Percentiles rank a stretch among this genome's conserved stretches.
These are phyloP conservation scores for Megamerina dolium DNA, from an alignment of 2,888 invertebrate genomes.

Conservation along the genomic window DNA sequence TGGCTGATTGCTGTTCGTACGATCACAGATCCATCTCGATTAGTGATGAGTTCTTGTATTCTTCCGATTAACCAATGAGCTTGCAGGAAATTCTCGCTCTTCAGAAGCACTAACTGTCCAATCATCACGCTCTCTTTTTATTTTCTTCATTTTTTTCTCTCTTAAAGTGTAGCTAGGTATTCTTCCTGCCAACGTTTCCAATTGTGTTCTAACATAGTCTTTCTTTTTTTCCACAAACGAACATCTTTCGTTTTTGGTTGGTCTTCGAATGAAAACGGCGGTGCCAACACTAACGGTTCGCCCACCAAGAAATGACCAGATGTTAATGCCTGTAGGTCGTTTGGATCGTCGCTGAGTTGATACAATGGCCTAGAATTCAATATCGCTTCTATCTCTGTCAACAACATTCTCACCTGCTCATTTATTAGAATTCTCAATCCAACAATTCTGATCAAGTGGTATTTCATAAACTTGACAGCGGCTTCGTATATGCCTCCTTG, in stretches of 20 bases:
- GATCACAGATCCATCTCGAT: too few species aligned
- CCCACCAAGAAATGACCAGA: background rate
- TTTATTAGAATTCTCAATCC: background rate
- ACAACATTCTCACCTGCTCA: background rate
- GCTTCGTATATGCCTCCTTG: slow-evolving; percentile 6
- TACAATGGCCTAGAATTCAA: slow-evolving; percentile 4
- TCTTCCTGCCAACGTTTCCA: slow-evolving; percentile 6
- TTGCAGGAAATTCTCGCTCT: too few species aligned
- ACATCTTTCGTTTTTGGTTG: background rate
- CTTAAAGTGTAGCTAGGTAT: slow-evolving; percentile 3
- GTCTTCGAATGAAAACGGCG: background rate
- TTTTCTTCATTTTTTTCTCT: slow-evolving; percentile 6
- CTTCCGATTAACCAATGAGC: background rate
- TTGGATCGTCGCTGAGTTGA: background rate
- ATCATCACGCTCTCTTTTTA: slow-evolving; percentile 1
- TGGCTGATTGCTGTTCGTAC: too few species aligned
- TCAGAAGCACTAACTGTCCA: too few species aligned
- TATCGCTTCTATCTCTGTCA: background rate
- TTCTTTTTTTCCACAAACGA: slow-evolving; percentile 1
- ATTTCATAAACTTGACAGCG: slow-evolving; percentile 2
- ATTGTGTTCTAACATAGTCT: slow-evolving; percentile 4
- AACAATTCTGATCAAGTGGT: background rate
- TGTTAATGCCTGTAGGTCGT: background rate
- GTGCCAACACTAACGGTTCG: background rate
- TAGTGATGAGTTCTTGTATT: background rate